phyloP scores from a whole-genome alignment of 2,797 vertebrate genomes.

The Gallinago nigripennis region DNA sequence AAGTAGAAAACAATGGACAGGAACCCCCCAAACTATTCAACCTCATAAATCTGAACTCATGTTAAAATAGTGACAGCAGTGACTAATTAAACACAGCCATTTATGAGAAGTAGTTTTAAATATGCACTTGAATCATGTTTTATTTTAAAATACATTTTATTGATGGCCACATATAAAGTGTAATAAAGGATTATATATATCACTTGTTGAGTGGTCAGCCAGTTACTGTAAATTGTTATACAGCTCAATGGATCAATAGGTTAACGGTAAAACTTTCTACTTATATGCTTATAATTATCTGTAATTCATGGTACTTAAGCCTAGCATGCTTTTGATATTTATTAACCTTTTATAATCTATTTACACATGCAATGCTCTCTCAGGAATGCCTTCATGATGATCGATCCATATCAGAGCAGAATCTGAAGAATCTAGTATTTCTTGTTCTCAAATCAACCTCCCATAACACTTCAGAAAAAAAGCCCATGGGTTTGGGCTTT shows the following conservation, averaged over 20 bases:
- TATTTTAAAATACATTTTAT: not conserved
- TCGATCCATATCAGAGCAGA: not conserved
- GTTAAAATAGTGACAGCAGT: not conserved
- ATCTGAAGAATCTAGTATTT: not conserved
- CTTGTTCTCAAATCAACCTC: not conserved
- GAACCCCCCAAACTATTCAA: not conserved
- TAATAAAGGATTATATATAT: not conserved
- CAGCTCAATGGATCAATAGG: not conserved
- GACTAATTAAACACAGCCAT: not conserved
- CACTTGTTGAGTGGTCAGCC: not conserved
- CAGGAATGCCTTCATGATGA: not conserved
- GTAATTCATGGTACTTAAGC: not conserved
- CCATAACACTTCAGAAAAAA: not conserved
- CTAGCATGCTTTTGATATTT: not conserved
- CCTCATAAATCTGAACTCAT: not conserved
- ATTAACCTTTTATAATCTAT: not conserved
- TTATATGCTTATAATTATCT: not conserved
- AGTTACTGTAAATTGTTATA: not conserved
- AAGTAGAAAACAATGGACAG: not conserved
- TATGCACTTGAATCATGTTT: not conserved
- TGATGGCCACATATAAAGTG: not conserved
- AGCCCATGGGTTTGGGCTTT: not conserved
- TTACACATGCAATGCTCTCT: not conserved
- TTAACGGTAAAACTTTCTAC: not conserved
- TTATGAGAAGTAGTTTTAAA: not conserved